Conservation (phyloP, 2,888 invertebrate species). For the Drymonia ruficornis region DNA sequence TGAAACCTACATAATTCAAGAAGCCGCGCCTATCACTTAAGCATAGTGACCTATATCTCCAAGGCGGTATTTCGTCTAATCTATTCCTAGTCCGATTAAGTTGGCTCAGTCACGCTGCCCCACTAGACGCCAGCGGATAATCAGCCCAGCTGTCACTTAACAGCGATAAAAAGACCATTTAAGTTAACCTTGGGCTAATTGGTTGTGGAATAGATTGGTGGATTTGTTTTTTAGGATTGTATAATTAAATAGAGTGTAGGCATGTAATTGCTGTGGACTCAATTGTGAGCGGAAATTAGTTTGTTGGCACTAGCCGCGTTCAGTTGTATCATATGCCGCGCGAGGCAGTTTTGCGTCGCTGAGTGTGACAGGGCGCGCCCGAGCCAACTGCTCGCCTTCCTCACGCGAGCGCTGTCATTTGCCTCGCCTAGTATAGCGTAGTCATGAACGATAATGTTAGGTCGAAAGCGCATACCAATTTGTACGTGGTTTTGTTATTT, state of each 20-base stretch:
- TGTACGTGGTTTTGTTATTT: too few species aligned
- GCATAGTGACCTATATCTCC: conserved; percentile 42
- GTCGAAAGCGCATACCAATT: too few species aligned
- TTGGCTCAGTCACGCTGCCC: conserved; percentile 16
- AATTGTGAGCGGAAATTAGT: too few species aligned
- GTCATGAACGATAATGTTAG: too few species aligned
- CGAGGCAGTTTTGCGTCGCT: too few species aligned
- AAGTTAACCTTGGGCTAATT: conserved; percentile 5
- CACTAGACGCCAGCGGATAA: neutral
- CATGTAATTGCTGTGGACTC: neutral
- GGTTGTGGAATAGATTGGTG: neutral
- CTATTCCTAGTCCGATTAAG: conserved; percentile 45
- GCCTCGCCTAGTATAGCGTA: too few species aligned
- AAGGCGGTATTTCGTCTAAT: conserved; percentile 30
- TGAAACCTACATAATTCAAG: conserved; percentile 13
- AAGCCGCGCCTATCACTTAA: conserved; percentile 45
- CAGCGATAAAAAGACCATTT: conserved; percentile 2
- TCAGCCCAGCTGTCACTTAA: conserved; percentile 4
- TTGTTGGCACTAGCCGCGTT: too few species aligned
- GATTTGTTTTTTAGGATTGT: neutral
- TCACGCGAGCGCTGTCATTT: too few species aligned
- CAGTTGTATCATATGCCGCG: too few species aligned
- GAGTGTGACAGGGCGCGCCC: too few species aligned
- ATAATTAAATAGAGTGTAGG: neutral
- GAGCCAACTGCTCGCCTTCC: too few species aligned